Evolutionary conservation across 2,888 invertebrate species (phyloP).

Genomic region (Thysanoteuthis rhombus): DNA sequence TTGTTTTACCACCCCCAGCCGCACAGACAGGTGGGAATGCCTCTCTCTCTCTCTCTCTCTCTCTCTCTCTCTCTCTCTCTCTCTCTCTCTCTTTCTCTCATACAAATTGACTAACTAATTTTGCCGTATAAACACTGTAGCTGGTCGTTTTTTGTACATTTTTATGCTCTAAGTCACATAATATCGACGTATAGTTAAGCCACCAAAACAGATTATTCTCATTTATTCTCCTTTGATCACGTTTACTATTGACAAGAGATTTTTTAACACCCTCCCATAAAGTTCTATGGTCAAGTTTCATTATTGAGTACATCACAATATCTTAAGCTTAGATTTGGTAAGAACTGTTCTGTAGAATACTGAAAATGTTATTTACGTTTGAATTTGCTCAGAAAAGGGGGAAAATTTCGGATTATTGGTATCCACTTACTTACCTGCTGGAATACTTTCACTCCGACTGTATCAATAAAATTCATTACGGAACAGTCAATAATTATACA

Average conservation of each 20-base stretch:
- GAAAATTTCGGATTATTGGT: background rate
- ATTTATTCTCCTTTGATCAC: background rate
- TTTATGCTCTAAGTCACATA: background rate
- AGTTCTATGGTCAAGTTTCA: background rate
- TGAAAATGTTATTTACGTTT: too few relatives aligned
- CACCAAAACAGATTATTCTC: background rate
- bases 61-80: too few relatives aligned
- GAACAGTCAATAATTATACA: slow-evolving; percentile 67
- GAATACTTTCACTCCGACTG: slow-evolving; percentile 61
- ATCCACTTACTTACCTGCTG: slow-evolving; percentile 48
- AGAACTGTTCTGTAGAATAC: too few relatives aligned
- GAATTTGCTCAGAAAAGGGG: too few relatives aligned
- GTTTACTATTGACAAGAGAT: background rate
- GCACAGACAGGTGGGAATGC: too few relatives aligned
- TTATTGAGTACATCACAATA: too few relatives aligned
- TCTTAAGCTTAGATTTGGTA: too few relatives aligned
- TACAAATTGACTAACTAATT: too few relatives aligned
- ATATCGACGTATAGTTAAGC: background rate
- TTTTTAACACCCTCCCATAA: background rate
- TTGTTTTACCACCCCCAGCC: too few relatives aligned
- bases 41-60: too few relatives aligned
- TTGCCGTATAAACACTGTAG: too few relatives aligned
- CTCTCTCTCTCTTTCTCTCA: background rate
- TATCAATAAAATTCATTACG: slow-evolving; percentile 61
- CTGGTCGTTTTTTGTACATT: too few relatives aligned